These are phyloP conservation scores for Julus scandinavius DNA, from an alignment of 2,888 invertebrate species.

Conservation along the genomic window DNA sequence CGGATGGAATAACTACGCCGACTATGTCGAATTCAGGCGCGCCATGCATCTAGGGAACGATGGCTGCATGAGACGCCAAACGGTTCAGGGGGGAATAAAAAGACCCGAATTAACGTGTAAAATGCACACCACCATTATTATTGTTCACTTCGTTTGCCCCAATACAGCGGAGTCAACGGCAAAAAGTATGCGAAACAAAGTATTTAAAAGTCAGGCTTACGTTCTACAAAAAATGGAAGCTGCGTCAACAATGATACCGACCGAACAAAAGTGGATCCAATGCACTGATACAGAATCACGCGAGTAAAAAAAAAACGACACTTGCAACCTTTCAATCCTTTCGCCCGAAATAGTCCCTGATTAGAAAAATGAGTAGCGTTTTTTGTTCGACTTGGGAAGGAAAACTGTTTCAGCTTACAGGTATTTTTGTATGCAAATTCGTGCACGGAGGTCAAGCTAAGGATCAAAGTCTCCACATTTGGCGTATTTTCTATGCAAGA, in stretches of 20 bases:
- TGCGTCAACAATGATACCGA: constrained; percentile 45
- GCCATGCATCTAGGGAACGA: too few relatives aligned
- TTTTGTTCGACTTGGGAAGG: too few relatives aligned
- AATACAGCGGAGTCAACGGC: constrained; percentile 38
- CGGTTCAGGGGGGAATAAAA: neutral
- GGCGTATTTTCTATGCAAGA: too few relatives aligned
- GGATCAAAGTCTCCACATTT: too few relatives aligned
- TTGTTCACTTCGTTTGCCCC: constrained; percentile 29
- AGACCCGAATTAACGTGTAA: neutral
- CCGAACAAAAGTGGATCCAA: constrained; percentile 6
- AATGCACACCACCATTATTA: constrained; percentile 42
- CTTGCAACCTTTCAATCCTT: constrained; percentile 26
- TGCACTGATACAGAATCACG: constrained; percentile 5
- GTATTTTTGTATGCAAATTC: neutral
- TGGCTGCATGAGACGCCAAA: too few relatives aligned
- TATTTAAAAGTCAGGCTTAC: constrained; percentile 26
- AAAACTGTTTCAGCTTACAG: too few relatives aligned
- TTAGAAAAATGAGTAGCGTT: too few relatives aligned
- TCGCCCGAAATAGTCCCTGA: neutral
- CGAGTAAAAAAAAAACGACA: constrained; percentile 38
- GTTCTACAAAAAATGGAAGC: constrained; percentile 53
- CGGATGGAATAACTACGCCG: too few relatives aligned
- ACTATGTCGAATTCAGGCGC: too few relatives aligned
- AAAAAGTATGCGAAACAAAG: constrained; percentile 41
- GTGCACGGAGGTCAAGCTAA: neutral